A percentile compares a stretch with the other conserved stretches of the same genome.
Conservation (phyloP, 2,797 vertebrate genomes). For the Enteromius paludinosus region DNA sequence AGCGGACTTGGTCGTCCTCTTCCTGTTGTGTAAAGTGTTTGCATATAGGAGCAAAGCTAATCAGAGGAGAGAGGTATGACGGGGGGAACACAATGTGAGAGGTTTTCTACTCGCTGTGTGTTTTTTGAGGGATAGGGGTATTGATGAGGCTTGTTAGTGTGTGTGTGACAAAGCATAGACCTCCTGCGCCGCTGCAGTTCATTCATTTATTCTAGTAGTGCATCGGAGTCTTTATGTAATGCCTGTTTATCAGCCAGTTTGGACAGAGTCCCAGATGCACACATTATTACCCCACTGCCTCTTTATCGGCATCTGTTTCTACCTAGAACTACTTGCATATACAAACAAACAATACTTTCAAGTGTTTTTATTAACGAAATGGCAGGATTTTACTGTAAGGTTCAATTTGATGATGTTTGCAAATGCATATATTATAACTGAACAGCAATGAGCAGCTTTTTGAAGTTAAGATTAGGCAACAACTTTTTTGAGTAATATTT, state of each 20-base stretch:
- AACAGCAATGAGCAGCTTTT: background rate
- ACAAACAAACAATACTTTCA: background rate
- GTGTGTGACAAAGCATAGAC: background rate
- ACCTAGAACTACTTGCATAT: background rate
- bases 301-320: background rate
- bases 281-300: conserved; percentile 7
- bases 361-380: background rate
- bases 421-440: background rate
- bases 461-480: background rate
- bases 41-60: conserved; percentile 17
- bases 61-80: conserved; percentile 47
- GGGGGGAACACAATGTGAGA: background rate
- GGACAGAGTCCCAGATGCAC: background rate
- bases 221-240: conserved; percentile 6
- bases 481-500: background rate
- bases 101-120: background rate
- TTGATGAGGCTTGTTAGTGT: conserved; percentile 8
- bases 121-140: background rate
- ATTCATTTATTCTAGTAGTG: conserved; percentile 11
- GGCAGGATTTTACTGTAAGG: background rate
- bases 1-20: conserved; percentile 41
- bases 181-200: background rate
- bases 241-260: background rate
- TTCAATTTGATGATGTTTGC: background rate
- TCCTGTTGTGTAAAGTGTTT: conserved; percentile 44